Percentiles rank a stretch among this genome's conserved stretches.
These are phyloP conservation scores for Ammodytes dubius DNA, from an alignment of 2,113 vertebrate genomes.

Conservation along the genomic window DNA sequence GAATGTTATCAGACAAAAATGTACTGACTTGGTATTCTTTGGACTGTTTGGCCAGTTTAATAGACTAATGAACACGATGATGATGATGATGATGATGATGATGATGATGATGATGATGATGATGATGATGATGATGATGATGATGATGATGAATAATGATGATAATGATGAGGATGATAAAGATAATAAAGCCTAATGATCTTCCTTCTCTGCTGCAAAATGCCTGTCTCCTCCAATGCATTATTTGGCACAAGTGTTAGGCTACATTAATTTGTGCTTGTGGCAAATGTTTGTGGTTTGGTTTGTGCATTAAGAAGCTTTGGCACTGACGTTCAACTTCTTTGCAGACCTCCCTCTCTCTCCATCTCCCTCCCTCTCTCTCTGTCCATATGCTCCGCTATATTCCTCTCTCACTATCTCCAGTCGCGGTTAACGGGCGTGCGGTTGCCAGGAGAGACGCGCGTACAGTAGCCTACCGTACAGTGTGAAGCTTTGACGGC, in stretches of 20 bases:
- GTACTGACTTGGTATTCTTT: neutral
- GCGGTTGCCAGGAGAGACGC: conserved; percentile 92
- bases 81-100: too few relatives aligned
- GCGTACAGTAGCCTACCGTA: conserved; percentile 70
- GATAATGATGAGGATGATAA: neutral
- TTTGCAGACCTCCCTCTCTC: conserved; percentile 14
- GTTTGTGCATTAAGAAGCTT: conserved; percentile 25
- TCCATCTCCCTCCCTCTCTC: neutral
- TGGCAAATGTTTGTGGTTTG: conserved; percentile 53
- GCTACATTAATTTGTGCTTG: conserved; percentile 40
- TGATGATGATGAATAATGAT: conserved; percentile 38
- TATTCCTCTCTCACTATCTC: conserved; percentile 47
- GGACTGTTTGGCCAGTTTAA: conserved; percentile 2
- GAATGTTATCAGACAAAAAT: neutral
- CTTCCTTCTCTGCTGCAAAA: conserved; percentile 2
- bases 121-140: too few relatives aligned
- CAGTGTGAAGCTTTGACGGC: conserved; percentile 42
- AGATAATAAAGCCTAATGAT: neutral
- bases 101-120: neutral
- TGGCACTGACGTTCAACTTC: conserved; percentile 32
- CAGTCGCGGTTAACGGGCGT: conserved; percentile 78
- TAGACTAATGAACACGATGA: too few relatives aligned
- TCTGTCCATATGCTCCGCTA: conserved; percentile 37
- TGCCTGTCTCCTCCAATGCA: conserved; percentile 12
- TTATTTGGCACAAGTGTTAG: conserved; percentile 34